Evolutionary conservation across 2,113 vertebrate species (phyloP), one percentile per base, ranked within the genome.

Genomic region (Lepidothrix coronata): DNA sequence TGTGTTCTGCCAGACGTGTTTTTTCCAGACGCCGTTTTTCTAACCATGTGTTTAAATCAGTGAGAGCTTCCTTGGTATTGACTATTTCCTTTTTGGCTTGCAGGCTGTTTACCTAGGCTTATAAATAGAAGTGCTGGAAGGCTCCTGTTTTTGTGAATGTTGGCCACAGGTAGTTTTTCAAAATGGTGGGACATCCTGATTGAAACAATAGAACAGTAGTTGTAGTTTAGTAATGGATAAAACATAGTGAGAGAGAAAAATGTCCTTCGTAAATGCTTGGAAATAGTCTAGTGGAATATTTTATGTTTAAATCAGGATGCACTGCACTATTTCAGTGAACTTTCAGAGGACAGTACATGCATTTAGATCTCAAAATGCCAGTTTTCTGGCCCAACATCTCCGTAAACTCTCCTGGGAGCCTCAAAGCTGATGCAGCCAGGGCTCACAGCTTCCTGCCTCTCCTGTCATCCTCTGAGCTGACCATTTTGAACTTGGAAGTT

Each of bases 21-120:
- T 96, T 72, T 81, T 94, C 74, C 90, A 96, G 95, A 88, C 82
- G 66, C 48, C 3, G 8, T 75, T 93, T 77, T 78, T 75, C 46
- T 89, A 85, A 61, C 52, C 25, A 11, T 41, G 66, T 82, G 58
- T 73, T 97, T 79, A 85, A 91, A 66, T 85, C 39, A 23, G 35
- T 22, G 43, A 43, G 49, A 73, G 12, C 39, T 72, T 41, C 65
- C 39, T 81, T 39, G 49, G 37, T 65, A 35, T 31, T 25, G 27
- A 80, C 51, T 66, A 35, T 77, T 94, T 96, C 57, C n/a, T 72
- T 89, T 82, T n/a, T 72, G 71, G 39, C 66, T 37, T 79, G 48
- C 33, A 52, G 37, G 28, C 35, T 70, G 4, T 88, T 91, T 85
- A 54, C 35, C 11, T 63, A n/a, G 9, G n/a, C n/a, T 7, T 73